Evolutionary conservation across 2,888 invertebrate species (phyloP), one percentile per base, ranked within the genome.

Genomic region (Lissonota sp.): DNA sequence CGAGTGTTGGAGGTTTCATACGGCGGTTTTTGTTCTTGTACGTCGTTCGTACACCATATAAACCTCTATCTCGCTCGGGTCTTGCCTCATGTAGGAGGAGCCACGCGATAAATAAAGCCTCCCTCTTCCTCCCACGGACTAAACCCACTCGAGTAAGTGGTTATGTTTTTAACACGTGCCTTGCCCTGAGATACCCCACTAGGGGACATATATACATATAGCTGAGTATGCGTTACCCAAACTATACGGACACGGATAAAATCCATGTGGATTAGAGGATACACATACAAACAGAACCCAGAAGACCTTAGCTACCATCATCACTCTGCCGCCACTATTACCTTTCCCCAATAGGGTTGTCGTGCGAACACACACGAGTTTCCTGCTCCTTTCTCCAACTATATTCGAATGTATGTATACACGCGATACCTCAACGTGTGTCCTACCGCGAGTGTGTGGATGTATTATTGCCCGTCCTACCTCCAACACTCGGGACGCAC

Each of bases 141-240:
- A 78, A 84, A 87, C 85, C 85, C 88, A 88, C 87, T 88, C 83
- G 85, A 89, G 89, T 89, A 90, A 90, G 90, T 90, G 89, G 88
- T 90, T 89, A 89, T 90, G 89, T 90, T 90, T 89, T 90, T 90
- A 90, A 89, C 90, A 90, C 90, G 89, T 90, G 90, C 89, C 26
- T 88, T 83, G 87, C 78, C 84, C 75, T 84, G 84, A 86, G 84
- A 83, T 53, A 76, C 71, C 80, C 72, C 72, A 69, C 78, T 67
- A 60, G 57, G 3, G 26, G 58, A n/a, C 57, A 8, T 63, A 55
- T 16, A n/a, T 55, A n/a, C 57, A 8, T 63, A 55, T 16, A n/a
- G 26, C 26, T 26, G 26, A 26, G 26, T 26, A 3, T 26, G 26
- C 26, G 26, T 26, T 26, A 26, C 26, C 26, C 26, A 26, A 26